Conservation (phyloP, 2,797 vertebrate species). For the Eupleurogrammus muticus region DNA sequence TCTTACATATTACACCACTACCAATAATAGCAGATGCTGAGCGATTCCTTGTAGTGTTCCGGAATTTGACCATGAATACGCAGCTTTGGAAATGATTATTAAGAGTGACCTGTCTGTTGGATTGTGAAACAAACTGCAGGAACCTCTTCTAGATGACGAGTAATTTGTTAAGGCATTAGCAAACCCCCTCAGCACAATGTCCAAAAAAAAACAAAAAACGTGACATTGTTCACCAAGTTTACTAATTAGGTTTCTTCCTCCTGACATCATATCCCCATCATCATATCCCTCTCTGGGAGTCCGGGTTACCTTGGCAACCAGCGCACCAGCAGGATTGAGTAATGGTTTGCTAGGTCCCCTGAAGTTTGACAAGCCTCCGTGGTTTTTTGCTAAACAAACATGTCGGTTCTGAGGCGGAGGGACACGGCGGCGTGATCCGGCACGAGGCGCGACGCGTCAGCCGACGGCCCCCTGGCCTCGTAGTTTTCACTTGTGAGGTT, state of each 20-base stretch:
- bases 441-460: constrained; percentile 41
- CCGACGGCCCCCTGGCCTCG: constrained; percentile 17
- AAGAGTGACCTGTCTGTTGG: too few relatives aligned
- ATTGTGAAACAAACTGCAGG: too few relatives aligned
- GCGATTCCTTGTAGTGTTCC: too few relatives aligned
- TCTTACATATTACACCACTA: too few relatives aligned
- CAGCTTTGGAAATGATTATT: too few relatives aligned
- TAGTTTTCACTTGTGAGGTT: constrained; percentile 56
- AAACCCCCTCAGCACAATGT: constrained; percentile 14
- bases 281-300: constrained; percentile 65
- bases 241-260: constrained; percentile 38
- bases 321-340: constrained; percentile 54
- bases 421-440: constrained; percentile 19
- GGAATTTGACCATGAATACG: too few relatives aligned
- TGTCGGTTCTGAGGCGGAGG: constrained; percentile 40
- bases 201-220: constrained; percentile 21
- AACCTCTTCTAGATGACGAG: too few relatives aligned
- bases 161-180: neutral
- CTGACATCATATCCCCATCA: constrained; percentile 68
- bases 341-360: constrained; percentile 58
- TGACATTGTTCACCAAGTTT: constrained; percentile 43
- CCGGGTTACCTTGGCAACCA: constrained; percentile 63
- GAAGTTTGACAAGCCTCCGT: constrained; percentile 63
- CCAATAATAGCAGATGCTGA: too few relatives aligned
- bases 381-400: constrained; percentile 52